A percentile compares a stretch with the other conserved stretches of the same genome.
Conservation (phyloP, 1,140 invertebrate genomes). For the Matsumurasca onukii region DNA sequence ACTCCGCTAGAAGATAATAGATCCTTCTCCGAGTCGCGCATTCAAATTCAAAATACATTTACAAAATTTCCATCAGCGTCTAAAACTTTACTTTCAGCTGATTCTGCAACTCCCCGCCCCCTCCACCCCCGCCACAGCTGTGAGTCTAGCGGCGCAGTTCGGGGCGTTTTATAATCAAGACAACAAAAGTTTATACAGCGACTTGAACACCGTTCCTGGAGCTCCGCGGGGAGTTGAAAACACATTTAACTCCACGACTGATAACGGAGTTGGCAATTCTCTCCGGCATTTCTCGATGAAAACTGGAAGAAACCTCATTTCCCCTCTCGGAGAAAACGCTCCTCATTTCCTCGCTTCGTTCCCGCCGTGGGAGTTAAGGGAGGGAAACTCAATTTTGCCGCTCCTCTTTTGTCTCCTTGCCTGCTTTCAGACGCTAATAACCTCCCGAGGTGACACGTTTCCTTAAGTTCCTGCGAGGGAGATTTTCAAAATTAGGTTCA, state of each 20-base stretch:
- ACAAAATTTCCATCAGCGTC: constrained; percentile 26
- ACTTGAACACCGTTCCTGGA: not conserved
- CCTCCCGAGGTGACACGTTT: constrained; percentile 1
- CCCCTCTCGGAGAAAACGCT: constrained; percentile 24
- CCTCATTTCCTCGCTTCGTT: constrained; percentile 14
- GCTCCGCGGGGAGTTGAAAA: constrained; percentile 18
- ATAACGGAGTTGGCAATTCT: constrained; percentile 29
- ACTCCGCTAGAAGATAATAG: constrained; percentile 27
- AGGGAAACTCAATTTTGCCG: constrained; percentile 19
- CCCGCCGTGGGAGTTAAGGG: not conserved
- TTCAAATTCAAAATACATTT: constrained; percentile 33
- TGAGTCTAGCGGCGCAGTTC: not conserved
- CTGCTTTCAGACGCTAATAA: constrained; percentile 28
- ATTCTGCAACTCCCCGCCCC: not conserved
- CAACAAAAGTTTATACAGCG: constrained; percentile 23
- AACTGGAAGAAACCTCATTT: constrained; percentile 35
- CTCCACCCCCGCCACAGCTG: not conserved
- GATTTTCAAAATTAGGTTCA: constrained; percentile 26
- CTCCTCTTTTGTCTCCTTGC: constrained; percentile 30
- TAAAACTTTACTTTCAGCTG: constrained; percentile 24
- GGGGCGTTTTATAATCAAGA: constrained; percentile 27
- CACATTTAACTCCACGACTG: constrained; percentile 32
- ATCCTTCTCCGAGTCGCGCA: constrained; percentile 14
- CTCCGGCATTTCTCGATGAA: constrained; percentile 28
- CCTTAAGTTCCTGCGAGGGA: constrained; percentile 9